Base-by-base conservation (phyloP, 30 jellyfish, hydroid and myxozoan genomes). In the Cassiopea andromeda region DNA sequence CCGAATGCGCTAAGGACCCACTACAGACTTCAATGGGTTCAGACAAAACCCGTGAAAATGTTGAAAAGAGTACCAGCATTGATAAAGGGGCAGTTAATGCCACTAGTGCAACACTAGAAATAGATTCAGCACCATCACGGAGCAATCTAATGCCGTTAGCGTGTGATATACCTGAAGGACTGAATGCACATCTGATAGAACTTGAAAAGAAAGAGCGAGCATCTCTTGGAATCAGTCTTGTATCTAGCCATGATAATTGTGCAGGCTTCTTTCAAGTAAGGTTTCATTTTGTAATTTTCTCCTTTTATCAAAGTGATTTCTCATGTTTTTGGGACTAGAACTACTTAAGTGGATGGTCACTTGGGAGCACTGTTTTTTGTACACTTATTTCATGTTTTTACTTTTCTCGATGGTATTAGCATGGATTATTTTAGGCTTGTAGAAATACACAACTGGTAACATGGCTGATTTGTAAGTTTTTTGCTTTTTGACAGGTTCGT, bases 201-300 rank as follows among this genome's bases (percentile, higher is more conserved):
- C 47, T 96, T 60, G 94, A 71, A 15, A 91, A 91, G 80, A 80
- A 69, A 27, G 91, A 87, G 64, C 81, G 80, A 44, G 80, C 92
- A 44, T 77, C 97, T 18, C 96, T 95, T 47, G 98, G 99, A 13
- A 61, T 96, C 43, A 96, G 98, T 69, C 94, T 96, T 73, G 97
- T 93, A 43, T 94, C 98, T n/a, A 90, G 94, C 64, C 57, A 67
- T 50, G 97, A 82, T 59, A 73, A 48, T 43, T 73, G 85, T 44
- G 91, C 87, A 50, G 98, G 98, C 3, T 96, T 57, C 78, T 92
- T 92, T 75, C 97, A 92, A 97, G 99, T 95, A 45, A 75, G 82
- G 60, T 50, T 64, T 50, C 43, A n/a, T 7, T 4, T 19, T 64
- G 7, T 66, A 4, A 43, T 6, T 57, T 59, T 44, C 15, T 46